Evolutionary conservation across 2,113 vertebrate genomes (phyloP).

Genomic region (Seriola aureovittata): DNA sequence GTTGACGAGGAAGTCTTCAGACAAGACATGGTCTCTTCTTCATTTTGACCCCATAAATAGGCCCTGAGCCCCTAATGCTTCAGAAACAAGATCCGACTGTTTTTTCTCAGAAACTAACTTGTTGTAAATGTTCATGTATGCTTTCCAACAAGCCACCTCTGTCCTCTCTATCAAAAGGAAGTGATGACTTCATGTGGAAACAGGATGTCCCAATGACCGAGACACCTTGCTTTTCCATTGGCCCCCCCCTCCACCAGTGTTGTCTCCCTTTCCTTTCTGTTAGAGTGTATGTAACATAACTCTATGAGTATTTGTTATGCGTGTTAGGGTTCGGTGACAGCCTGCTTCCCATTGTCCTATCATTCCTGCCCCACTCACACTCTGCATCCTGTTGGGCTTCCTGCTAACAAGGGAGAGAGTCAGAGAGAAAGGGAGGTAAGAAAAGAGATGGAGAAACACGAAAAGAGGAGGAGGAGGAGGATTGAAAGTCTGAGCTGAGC

Average conservation of each 20-base stretch:
- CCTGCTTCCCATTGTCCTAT: constrained; percentile 86
- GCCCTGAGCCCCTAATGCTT: neutral
- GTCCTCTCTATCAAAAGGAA: constrained; percentile 64
- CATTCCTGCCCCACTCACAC: constrained; percentile 81
- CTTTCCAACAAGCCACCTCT: constrained; percentile 8
- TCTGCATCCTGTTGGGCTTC: constrained; percentile 85
- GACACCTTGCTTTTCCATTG: constrained; percentile 79
- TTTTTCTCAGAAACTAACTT: neutral
- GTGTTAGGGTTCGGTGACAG: constrained; percentile 73
- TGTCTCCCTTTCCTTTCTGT: constrained; percentile 37
- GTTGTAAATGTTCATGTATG: neutral
- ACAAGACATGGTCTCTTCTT: neutral
- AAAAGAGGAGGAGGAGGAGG: constrained; percentile 36
- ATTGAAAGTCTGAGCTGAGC: constrained; percentile 18
- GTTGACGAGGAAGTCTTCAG: neutral
- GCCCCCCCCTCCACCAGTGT: constrained; percentile 9
- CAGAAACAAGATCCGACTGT: neutral
- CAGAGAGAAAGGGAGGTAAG: constrained; percentile 1
- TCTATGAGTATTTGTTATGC: constrained; percentile 34
- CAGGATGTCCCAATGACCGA: constrained; percentile 78
- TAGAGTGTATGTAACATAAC: constrained; percentile 3
- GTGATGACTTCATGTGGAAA: constrained; percentile 82
- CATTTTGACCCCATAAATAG: neutral
- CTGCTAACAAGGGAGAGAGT: constrained; percentile 60
- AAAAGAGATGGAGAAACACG: constrained; percentile 13